Base-by-base conservation (phyloP, 1,140 invertebrate genomes). In the Protaetia brevitarsis region DNA sequence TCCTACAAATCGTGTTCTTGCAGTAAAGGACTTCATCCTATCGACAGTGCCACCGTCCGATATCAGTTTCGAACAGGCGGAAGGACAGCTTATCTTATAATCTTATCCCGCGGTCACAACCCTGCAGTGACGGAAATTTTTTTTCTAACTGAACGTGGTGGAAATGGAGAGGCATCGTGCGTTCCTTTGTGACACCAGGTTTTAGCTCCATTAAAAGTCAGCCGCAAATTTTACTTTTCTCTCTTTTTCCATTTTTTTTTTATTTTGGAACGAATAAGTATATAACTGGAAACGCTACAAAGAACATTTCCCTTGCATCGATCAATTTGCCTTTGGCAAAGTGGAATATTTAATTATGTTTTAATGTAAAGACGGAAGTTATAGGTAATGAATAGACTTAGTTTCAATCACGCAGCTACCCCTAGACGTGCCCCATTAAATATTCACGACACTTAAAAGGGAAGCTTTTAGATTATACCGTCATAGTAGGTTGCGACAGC, bases 371-470 rank as follows among this genome's bases (percentile, higher is more conserved):
- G 41, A 51, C 41, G 41, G 41, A 51, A 51, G 41, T 51, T 51
- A 51, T 51, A 51, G 41, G 41, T 51, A 51, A 51, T 51, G 41
- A 51, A 51, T 51, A 51, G 41, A 51, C 41, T 51, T 51, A 51
- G 41, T 51, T 51, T 51, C 41, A 51, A 51, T 51, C 41, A 51
- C 41, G 41, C 41, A 19, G 41, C 41, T 51, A 51, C 41, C 41
- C 31, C 41, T 51, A 51, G 41, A 51, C 41, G 16, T 23, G 41
- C 11, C 41, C 41, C 26, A 51, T 51, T 51, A 51, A 51, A 51
- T 51, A 51, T 51, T 51, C 41, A 51, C 41, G 41, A 51, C 41
- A 51, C 19, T 51, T 51, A 51, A 51, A 51, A 51, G 41, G 37
- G 41, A 51, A 51, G 41, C 41, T 51, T 51, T 51, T 51, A 51